Evolutionary conservation across 2,113 vertebrate genomes (phyloP).

Genomic region (Cranoglanis bouderius): DNA sequence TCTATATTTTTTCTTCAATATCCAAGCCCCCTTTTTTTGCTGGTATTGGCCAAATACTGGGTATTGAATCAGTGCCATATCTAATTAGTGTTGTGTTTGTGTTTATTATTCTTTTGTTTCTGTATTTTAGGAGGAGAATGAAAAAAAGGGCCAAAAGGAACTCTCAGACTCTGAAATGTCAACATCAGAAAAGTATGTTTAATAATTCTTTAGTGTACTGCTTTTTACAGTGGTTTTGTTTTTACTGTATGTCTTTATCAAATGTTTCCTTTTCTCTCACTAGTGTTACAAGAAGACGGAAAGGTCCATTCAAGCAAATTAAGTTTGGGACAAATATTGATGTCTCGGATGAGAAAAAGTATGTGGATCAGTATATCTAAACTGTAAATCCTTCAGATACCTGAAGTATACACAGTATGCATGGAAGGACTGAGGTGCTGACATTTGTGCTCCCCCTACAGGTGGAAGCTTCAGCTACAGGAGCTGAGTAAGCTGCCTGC

Average conservation of each 20-base stretch:
- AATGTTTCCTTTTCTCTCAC: constrained; percentile 53
- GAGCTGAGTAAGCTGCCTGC: constrained; percentile 95
- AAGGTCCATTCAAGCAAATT: constrained; percentile 92
- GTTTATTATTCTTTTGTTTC: background rate
- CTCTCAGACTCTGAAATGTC: constrained; percentile 87
- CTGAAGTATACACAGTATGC: background rate
- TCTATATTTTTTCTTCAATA: background rate
- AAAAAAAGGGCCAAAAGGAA: constrained; percentile 95
- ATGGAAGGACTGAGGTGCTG: background rate
- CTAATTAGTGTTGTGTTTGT: background rate
- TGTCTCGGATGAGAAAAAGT: constrained; percentile 98
- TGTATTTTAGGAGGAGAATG: constrained; percentile 88
- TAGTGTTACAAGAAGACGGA: constrained; percentile 82
- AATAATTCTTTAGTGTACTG: background rate
- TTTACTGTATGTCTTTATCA: background rate
- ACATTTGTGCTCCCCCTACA: constrained; percentile 57
- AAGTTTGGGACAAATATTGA: constrained; percentile 99
- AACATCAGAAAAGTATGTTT: constrained; percentile 87
- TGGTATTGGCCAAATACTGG: background rate
- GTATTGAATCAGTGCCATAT: background rate
- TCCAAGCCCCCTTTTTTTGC: background rate
- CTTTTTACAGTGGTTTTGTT: background rate
- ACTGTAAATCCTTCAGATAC: background rate
- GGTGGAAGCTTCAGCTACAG: constrained; percentile 97
- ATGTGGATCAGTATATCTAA: constrained; percentile 61